A percentile compares a stretch with the other conserved stretches of the same genome.
Evolutionary conservation across 1,140 invertebrate species (phyloP).

Genomic region (Chlorops oryzae): DNA sequence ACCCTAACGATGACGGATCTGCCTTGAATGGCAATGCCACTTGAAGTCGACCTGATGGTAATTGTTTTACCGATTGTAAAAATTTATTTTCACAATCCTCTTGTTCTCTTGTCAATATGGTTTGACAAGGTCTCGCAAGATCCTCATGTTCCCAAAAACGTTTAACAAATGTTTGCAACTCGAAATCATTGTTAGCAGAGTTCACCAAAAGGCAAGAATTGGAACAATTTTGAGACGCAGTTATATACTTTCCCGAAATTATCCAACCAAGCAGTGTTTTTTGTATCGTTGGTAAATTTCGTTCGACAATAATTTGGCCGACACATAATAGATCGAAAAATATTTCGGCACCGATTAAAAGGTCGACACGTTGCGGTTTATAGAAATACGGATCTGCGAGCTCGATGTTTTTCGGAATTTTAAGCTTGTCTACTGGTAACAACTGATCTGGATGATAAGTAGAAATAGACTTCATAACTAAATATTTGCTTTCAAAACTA

Average conservation of each 20-base stretch:
- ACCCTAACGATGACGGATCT: constrained; percentile 25
- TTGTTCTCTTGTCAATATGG: constrained; percentile 12
- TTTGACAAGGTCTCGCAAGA: neutral
- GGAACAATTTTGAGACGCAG: no score
- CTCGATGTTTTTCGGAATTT: constrained; percentile 20
- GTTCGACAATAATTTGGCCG: neutral
- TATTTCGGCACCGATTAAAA: no score
- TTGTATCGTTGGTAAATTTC: neutral
- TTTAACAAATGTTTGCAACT: no score
- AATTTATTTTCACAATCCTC: constrained; percentile 16
- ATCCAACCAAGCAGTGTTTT: constrained; percentile 16
- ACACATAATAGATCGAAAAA: no score
- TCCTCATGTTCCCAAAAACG: no score
- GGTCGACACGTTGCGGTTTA: no score
- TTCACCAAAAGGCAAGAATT: no score
- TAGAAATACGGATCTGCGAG: constrained; percentile 29
- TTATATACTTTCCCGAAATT: no score
- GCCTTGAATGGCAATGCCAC: constrained; percentile 21
- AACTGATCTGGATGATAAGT: constrained; percentile 6
- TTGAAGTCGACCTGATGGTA: constrained; percentile 15
- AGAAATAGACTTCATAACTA: constrained; percentile 6
- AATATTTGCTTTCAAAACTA: constrained; percentile 3
- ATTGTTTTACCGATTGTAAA: neutral
- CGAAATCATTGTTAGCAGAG: no score
- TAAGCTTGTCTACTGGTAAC: neutral